phyloP scores from a whole-genome alignment of 1,140 invertebrate species.

The Solen grandis region DNA sequence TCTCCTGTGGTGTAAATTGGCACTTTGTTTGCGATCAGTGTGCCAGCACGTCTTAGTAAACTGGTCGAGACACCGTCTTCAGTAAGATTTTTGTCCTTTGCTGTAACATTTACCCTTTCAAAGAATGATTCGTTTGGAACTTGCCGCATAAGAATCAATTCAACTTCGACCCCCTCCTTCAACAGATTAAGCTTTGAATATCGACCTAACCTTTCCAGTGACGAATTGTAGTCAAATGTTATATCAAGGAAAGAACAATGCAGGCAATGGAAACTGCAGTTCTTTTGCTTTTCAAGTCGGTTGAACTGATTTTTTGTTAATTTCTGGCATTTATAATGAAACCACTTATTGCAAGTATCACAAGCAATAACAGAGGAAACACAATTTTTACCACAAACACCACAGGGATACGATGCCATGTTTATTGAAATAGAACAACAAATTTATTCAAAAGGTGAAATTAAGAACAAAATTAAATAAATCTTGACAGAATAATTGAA shows the following conservation, averaged over 20 bases:
- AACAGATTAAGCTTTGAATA: not conserved
- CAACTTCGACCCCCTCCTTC: not conserved
- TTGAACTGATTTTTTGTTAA: not conserved
- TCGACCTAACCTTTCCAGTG: not conserved
- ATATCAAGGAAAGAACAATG: not conserved
- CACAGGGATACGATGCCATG: not conserved
- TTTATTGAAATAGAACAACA: no score
- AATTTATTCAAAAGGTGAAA: no score
- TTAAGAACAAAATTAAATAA: no score
- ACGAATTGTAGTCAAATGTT: not conserved
- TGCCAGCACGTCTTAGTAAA: not conserved
- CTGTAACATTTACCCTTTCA: not conserved
- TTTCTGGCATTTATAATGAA: not conserved
- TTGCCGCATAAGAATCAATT: not conserved
- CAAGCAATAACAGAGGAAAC: not conserved
- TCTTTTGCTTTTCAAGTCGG: not conserved
- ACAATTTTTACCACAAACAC: not conserved
- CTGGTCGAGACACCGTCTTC: not conserved
- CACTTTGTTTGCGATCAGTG: not conserved
- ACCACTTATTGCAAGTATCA: not conserved
- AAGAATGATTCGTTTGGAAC: not conserved
- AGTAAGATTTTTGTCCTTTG: not conserved
- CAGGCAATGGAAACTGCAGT: not conserved
- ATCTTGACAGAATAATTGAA: no score
- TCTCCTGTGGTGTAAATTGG: constrained; percentile 34